Percentiles rank a stretch among this genome's conserved stretches.
These are phyloP conservation scores for Ganaspis sp. DNA, from an alignment of 1,140 invertebrate species.

Conservation along the genomic window DNA sequence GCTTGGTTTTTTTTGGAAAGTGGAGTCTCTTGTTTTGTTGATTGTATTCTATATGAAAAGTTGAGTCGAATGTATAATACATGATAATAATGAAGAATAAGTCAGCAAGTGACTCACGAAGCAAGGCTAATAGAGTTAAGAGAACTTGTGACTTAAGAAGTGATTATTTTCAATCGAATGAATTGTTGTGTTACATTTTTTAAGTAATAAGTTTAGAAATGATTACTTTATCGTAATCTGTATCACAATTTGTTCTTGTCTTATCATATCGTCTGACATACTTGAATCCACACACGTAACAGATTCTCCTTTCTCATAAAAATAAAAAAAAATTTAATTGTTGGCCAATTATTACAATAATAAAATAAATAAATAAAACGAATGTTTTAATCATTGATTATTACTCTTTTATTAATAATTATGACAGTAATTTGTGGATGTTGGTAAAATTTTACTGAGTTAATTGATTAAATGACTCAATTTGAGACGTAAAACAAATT, in stretches of 20 bases:
- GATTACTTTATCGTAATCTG: slow-evolving; percentile 3
- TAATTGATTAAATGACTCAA: too few relatives aligned
- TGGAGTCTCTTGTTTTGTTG: neutral
- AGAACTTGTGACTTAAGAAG: neutral
- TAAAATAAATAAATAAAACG: too few relatives aligned
- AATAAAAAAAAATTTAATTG: neutral
- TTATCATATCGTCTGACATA: neutral
- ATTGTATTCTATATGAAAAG: slow-evolving; percentile 8
- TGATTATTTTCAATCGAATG: slow-evolving; percentile 10
- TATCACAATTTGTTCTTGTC: slow-evolving; percentile 2
- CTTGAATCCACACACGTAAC: neutral
- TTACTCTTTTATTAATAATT: too few relatives aligned
- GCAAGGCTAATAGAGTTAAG: neutral
- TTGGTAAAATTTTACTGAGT: too few relatives aligned
- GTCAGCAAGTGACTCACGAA: neutral
- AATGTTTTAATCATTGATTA: too few relatives aligned
- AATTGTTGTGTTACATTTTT: neutral
- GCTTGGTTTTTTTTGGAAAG: neutral
- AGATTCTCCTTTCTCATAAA: too few relatives aligned
- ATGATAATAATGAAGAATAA: neutral
- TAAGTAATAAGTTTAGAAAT: neutral
- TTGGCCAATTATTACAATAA: too few relatives aligned
- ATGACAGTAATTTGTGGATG: too few relatives aligned
- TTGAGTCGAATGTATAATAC: slow-evolving; percentile 4
- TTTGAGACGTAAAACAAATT: too few relatives aligned